Conservation (phyloP, 1,140 invertebrate genomes). For the Anoplolepis gracilipes region DNA sequence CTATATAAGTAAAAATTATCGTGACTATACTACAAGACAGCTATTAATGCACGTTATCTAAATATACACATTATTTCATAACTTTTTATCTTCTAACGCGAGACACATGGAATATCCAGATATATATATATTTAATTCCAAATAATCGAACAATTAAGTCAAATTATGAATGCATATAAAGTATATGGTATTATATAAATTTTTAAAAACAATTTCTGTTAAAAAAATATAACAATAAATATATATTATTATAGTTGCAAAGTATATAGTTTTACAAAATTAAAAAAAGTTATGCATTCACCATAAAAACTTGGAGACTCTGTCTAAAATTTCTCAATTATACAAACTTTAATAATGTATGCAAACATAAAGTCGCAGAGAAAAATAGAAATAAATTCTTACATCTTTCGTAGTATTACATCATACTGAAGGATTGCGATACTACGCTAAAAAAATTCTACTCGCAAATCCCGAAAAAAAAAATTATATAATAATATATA, state of each 20-base stretch:
- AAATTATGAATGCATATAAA: background rate
- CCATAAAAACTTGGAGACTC: background rate
- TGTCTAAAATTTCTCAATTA: background rate
- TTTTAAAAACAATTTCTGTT: background rate
- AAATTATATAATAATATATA: background rate
- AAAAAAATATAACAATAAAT: background rate
- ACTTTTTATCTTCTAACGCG: constrained; percentile 30
- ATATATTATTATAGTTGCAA: background rate
- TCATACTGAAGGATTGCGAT: background rate
- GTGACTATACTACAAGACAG: constrained; percentile 7
- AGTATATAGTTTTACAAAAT: background rate
- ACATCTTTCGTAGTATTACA: constrained; percentile 11
- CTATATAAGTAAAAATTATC: constrained; percentile 22
- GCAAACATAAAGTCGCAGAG: background rate
- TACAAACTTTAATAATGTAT: background rate
- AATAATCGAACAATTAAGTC: background rate
- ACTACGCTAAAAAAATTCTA: background rate
- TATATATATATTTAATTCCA: background rate
- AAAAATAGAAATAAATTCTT: constrained; percentile 33
- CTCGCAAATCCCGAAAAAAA: constrained; percentile 28
- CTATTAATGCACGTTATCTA: constrained; percentile 41
- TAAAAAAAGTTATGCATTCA: too few relatives aligned
- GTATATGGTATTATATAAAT: background rate
- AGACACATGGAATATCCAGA: background rate
- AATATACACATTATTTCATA: background rate